Base-by-base conservation (phyloP, 2,888 invertebrate genomes). In the Cryptocheilus praepositus region DNA sequence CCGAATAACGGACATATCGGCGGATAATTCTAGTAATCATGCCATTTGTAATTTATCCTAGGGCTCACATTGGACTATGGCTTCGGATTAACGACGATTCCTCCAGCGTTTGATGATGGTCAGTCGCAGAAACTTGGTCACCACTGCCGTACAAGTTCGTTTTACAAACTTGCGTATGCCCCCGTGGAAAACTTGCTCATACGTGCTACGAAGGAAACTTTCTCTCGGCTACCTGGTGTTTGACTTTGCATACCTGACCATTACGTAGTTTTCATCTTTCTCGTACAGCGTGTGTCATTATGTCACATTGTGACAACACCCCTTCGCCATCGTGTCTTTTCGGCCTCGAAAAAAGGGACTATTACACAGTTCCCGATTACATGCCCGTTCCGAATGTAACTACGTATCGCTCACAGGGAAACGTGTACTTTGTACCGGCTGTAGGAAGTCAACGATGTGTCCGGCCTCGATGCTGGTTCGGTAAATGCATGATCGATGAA, bases 281-380 rank as follows among this genome's bases (percentile, higher is more conserved):
- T 49, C 49, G n/a, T 16, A n/a, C n/a, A 46, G 43, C 73, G 74
- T 69, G 65, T 76, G 71, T 74, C 69, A 76, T 76, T 76, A 67
- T 66, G 73, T 69, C 64, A 67, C 49, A 70, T 61, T 46, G 64
- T 55, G 44, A n/a, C 46, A 36, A 53, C 57, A 57, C 22, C 53
- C 76, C 60, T 65, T 52, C 61, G 54, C 16, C 59, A 68, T 70
- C 60, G 46, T 51, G 60, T 36, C 36, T 4, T 11, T 11, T 36
- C 36, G 59, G 59, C 57, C 59, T 15, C 60, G 59, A 62, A 60
- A 68, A n/a, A 73, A 64, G 59, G 25, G 67, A 65, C 64, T 61
- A 65, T 63, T 68, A 66, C 58, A 56, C 46, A 64, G 28, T 66
- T 58, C 65, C 64, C 61, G 76, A 76, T 76, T 68, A 57, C 60